These are phyloP conservation scores for Apteryx owenii DNA, from an alignment of 2,113 vertebrate species.

Conservation along the genomic window DNA sequence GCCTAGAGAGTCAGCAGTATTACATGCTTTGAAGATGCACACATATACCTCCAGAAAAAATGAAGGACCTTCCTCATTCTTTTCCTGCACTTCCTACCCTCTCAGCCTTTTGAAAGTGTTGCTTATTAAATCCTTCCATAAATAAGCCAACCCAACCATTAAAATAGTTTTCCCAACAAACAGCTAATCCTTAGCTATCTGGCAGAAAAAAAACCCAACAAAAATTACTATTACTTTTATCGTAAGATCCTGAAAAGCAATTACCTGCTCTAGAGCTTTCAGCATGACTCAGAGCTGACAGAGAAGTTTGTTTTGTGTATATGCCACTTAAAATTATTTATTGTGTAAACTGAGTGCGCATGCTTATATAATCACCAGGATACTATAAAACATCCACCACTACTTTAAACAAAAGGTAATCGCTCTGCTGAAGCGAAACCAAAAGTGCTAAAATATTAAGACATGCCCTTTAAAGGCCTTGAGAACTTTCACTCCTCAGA, in stretches of 20 bases:
- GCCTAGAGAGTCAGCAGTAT: conserved; percentile 78
- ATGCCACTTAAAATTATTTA: neutral
- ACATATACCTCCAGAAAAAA: neutral
- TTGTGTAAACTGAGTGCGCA: neutral
- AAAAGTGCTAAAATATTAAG: neutral
- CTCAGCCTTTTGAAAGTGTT: neutral
- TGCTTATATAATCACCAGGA: neutral
- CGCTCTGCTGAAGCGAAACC: neutral
- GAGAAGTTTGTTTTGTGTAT: neutral
- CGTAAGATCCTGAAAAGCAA: neutral
- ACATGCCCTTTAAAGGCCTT: neutral
- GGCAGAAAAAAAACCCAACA: neutral
- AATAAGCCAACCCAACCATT: neutral
- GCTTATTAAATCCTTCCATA: neutral
- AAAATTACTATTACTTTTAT: neutral
- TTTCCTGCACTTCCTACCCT: neutral
- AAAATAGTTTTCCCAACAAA: neutral
- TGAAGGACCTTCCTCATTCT: neutral
- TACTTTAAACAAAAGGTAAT: neutral
- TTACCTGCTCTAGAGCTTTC: neutral
- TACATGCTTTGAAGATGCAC: neutral
- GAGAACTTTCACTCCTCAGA: neutral
- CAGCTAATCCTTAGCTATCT: neutral
- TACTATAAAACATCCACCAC: neutral
- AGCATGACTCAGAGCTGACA: neutral